A percentile compares a stretch with the other conserved stretches of the same genome.
phyloP scores from a whole-genome alignment of 2,888 invertebrate species.

The Argyra leucocephala region DNA sequence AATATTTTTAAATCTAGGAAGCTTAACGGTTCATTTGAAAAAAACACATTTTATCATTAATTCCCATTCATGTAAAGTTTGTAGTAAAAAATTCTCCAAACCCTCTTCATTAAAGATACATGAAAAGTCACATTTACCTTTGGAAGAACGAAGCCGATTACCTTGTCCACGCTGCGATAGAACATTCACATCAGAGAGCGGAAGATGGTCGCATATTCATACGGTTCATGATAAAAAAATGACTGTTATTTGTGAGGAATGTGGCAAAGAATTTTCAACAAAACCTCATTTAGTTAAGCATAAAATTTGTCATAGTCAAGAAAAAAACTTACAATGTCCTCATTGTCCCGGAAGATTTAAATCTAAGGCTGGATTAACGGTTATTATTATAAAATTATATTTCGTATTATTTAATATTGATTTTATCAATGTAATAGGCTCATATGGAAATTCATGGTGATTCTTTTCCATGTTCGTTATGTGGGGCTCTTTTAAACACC shows the following conservation, averaged over 20 bases:
- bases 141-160: not conserved
- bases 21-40: not conserved
- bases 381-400: not conserved
- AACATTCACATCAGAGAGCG: not conserved
- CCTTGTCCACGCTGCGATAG: not conserved
- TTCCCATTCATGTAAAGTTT: too few species aligned
- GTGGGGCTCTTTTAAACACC: conserved; percentile 42
- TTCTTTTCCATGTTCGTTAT: conserved; percentile 42
- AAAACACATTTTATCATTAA: not conserved
- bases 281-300: not conserved
- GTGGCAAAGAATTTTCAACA: conserved; percentile 9
- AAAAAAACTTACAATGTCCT: not conserved
- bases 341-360: conserved; percentile 1
- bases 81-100: not conserved
- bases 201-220: not conserved
- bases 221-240: not conserved
- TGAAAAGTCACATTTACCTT: conserved; percentile 26
- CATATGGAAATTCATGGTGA: conserved; percentile 44
- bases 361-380: not conserved
- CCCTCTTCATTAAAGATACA: conserved; percentile 23
- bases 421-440: conserved; percentile 27
- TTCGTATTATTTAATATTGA: not conserved
- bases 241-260: not conserved
- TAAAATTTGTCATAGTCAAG: not conserved
- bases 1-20: not conserved